These are phyloP conservation scores for Phyllopteryx taeniolatus DNA, from an alignment of 2,113 vertebrate species.

Conservation along the genomic window DNA sequence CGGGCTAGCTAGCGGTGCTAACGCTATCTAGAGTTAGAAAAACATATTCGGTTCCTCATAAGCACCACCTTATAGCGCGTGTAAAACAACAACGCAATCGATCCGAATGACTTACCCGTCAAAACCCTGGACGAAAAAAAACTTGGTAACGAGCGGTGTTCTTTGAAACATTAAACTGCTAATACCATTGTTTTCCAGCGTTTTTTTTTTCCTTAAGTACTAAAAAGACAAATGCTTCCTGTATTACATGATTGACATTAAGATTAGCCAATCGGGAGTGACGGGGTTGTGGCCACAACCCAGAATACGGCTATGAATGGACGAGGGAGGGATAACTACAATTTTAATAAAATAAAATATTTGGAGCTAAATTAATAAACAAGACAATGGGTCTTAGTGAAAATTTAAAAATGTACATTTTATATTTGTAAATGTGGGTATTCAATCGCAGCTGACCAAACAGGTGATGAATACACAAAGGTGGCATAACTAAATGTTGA, in stretches of 20 bases:
- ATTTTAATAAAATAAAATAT: neutral
- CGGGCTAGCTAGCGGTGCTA: conserved; percentile 37
- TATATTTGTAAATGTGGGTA: too few relatives aligned
- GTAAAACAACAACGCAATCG: neutral
- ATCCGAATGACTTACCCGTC: neutral
- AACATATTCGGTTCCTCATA: neutral
- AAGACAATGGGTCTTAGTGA: too few relatives aligned
- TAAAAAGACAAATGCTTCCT: neutral
- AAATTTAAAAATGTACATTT: neutral
- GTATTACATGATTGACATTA: neutral
- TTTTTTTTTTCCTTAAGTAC: neutral
- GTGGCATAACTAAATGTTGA: too few relatives aligned
- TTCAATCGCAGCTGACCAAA: too few relatives aligned
- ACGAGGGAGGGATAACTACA: neutral
- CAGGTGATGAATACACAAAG: too few relatives aligned
- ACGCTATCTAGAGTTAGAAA: neutral
- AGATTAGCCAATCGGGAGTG: neutral
- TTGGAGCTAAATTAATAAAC: neutral
- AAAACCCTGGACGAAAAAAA: neutral
- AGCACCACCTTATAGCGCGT: neutral
- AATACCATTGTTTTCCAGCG: neutral
- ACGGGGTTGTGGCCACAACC: neutral
- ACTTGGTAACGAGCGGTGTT: neutral
- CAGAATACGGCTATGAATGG: neutral
- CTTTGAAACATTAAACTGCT: neutral